Percentiles rank a stretch among this genome's conserved stretches.
Evolutionary conservation across 2,113 vertebrate genomes (phyloP).

Genomic region (Spea multiplicata): DNA sequence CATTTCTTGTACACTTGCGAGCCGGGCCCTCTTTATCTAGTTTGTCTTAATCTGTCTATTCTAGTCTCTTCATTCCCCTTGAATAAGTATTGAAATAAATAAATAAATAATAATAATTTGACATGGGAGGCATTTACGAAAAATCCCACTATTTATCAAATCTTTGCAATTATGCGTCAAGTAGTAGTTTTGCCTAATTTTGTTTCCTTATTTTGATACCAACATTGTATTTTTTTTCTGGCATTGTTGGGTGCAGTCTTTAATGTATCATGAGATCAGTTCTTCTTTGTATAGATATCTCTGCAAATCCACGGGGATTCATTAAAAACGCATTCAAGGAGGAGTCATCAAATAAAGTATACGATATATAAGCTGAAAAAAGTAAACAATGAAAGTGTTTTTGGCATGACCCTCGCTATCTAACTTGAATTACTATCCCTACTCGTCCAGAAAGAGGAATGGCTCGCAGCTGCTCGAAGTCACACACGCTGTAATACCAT

Average conservation of each 20-base stretch:
- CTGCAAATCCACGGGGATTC: constrained; percentile 4
- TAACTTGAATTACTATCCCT: constrained; percentile 2
- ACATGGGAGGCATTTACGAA: no score
- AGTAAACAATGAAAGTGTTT: constrained; percentile 5
- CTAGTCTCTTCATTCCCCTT: no score
- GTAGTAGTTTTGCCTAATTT: no score
- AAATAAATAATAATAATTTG: no score
- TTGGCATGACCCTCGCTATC: constrained; percentile 3
- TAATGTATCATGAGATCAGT: not conserved
- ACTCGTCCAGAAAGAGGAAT: not conserved
- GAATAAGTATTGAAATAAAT: no score
- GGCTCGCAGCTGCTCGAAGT: not conserved
- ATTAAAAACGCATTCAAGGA: constrained; percentile 24
- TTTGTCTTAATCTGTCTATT: no score
- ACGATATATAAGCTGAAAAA: constrained; percentile 6
- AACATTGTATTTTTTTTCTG: not conserved
- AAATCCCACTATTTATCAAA: no score
- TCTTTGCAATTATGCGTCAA: no score
- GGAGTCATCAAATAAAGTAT: constrained; percentile 20
- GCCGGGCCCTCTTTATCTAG: no score
- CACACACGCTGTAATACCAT: not conserved
- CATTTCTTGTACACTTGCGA: no score
- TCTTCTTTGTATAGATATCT: not conserved
- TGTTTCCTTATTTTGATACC: not conserved
- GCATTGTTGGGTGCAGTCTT: not conserved